Percentiles rank a stretch among this genome's conserved stretches.
Evolutionary conservation across 2,888 invertebrate genomes (phyloP).

Genomic region (Dasypolia templi): DNA sequence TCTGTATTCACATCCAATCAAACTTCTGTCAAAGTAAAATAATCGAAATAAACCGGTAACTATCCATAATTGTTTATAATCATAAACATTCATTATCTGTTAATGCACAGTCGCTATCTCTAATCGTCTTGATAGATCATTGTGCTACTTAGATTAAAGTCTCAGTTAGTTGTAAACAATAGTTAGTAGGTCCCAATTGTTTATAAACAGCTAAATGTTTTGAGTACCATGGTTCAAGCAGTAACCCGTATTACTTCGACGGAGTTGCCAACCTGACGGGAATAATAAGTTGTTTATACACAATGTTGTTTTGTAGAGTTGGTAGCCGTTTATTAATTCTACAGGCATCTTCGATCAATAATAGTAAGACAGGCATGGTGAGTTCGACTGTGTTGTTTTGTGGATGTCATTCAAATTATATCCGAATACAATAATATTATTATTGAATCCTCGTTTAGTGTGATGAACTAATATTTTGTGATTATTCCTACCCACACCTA

Average conservation of each 20-base stretch:
- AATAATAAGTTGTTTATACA: conserved; percentile 41
- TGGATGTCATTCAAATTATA: conserved; percentile 27
- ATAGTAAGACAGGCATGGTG: conserved; percentile 8
- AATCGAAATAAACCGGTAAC: not conserved
- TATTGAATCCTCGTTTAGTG: not conserved
- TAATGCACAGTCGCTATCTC: not conserved
- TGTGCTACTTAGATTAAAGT: conserved; percentile 33
- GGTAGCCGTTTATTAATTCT: conserved; percentile 45
- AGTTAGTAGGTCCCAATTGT: conserved; percentile 27
- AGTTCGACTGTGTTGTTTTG: conserved; percentile 27
- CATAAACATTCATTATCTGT: not conserved
- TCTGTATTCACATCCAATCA: not conserved
- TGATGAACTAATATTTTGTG: not conserved
- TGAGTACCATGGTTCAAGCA: conserved; percentile 40
- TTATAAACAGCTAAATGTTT: conserved; percentile 53
- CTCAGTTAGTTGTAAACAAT: conserved; percentile 42
- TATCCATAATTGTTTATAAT: not conserved
- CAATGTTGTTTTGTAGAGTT: conserved; percentile 32
- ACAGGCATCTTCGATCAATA: too few species aligned
- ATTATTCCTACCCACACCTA: too few species aligned
- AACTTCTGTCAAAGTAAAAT: conserved; percentile 33
- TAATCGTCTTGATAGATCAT: conserved; percentile 24
- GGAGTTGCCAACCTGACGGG: conserved; percentile 39
- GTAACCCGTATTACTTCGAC: conserved; percentile 55
- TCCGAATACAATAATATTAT: conserved; percentile 3